Conservation (phyloP, 2,113 vertebrate species). For the Tautogolabrus adspersus region DNA sequence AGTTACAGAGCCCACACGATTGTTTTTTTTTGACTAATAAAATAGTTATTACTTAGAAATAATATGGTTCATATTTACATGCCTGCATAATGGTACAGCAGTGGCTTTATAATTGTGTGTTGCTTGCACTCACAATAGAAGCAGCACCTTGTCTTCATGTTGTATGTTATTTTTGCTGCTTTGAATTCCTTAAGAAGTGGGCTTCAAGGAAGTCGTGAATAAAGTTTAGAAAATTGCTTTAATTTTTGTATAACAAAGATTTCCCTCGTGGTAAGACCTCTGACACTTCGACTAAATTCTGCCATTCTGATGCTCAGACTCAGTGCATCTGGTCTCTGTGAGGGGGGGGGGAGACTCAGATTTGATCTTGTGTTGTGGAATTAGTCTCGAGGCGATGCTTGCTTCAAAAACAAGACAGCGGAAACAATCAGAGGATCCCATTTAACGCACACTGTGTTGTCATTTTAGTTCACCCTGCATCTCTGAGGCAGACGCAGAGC, state of each 20-base stretch:
- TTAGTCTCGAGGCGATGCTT: slow-evolving; percentile 67
- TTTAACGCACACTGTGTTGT: slow-evolving; percentile 39
- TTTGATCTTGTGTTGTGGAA: slow-evolving; percentile 62
- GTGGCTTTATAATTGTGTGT: not conserved
- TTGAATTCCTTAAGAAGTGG: not conserved
- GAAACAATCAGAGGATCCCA: slow-evolving; percentile 56
- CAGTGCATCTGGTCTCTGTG: slow-evolving; percentile 48
- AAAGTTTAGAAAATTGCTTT: not conserved
- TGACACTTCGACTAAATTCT: slow-evolving; percentile 63
- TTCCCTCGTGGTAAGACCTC: slow-evolving; percentile 22
- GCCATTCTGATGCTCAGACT: slow-evolving; percentile 47
- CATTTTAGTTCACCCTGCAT: slow-evolving; percentile 29
- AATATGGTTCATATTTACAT: not conserved
- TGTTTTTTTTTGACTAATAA: slow-evolving; percentile 16
- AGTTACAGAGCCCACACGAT: not conserved
- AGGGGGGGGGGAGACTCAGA: slow-evolving; percentile 49
- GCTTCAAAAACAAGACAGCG: slow-evolving; percentile 53
- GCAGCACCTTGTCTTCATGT: not conserved
- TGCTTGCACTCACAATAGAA: not conserved
- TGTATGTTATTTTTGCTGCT: not conserved
- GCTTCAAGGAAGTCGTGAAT: no score
- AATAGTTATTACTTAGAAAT: slow-evolving; percentile 15
- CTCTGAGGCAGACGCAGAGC: slow-evolving; percentile 5
- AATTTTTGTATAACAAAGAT: not conserved
- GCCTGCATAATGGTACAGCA: not conserved